phyloP scores from a whole-genome alignment of 2,888 invertebrate genomes.

The Drosophila lacicola region DNA sequence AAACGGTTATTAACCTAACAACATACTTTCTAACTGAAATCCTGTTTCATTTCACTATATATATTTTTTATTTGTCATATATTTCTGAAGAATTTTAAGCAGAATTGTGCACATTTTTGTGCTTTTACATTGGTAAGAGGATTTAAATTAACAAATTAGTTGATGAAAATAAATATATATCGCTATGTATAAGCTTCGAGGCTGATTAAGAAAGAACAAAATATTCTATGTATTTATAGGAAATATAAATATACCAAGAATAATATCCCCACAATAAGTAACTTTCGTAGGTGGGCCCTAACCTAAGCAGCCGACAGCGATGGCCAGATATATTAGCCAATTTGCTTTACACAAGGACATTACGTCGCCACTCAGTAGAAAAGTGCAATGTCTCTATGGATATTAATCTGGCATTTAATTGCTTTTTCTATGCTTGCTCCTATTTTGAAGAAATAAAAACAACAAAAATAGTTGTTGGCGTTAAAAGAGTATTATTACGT shows the following conservation, averaged over 20 bases:
- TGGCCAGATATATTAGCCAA: slow-evolving; percentile 70
- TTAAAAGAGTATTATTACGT: neutral
- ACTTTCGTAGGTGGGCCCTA: slow-evolving; percentile 73
- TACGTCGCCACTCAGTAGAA: slow-evolving; percentile 72
- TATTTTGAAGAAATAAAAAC: neutral
- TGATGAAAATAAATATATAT: too few species aligned
- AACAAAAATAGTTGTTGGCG: neutral
- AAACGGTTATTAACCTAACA: too few species aligned
- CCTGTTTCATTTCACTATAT: too few species aligned
- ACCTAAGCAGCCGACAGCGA: slow-evolving; percentile 72
- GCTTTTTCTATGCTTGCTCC: slow-evolving; percentile 7
- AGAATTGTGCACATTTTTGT: too few species aligned
- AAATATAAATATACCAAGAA: slow-evolving; percentile 34
- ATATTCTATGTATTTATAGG: slow-evolving; percentile 7
- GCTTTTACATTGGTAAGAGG: too few species aligned
- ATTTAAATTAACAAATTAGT: too few species aligned
- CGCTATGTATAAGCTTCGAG: neutral
- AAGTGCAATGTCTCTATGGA: slow-evolving; percentile 18
- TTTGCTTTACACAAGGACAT: slow-evolving; percentile 75
- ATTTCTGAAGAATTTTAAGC: too few species aligned
- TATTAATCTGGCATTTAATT: slow-evolving; percentile 3
- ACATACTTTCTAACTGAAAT: too few species aligned
- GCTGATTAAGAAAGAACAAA: slow-evolving; percentile 7
- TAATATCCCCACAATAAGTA: slow-evolving; percentile 57
- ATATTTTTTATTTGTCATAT: too few species aligned